A percentile compares a stretch with the other conserved stretches of the same genome.
Conservation (phyloP, 1,140 invertebrate species). For the Drosophila elegans region DNA sequence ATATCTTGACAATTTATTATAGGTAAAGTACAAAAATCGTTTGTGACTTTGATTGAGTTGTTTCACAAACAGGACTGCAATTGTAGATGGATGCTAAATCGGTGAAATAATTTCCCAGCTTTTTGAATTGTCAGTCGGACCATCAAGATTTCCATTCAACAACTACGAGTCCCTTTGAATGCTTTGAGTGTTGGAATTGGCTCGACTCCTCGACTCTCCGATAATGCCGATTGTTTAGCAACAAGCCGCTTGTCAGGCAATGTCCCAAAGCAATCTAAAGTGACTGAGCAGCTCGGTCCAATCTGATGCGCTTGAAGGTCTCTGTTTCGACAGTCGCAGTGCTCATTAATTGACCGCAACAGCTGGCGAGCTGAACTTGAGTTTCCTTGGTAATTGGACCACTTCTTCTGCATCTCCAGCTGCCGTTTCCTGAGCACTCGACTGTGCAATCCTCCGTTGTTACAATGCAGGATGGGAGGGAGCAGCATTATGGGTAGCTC, state of each 20-base stretch:
- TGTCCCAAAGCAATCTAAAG: constrained; percentile 8
- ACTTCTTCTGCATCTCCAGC: constrained; percentile 12
- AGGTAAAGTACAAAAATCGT: not conserved
- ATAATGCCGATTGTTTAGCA: constrained; percentile 13
- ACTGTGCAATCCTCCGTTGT: not conserved
- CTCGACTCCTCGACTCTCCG: not conserved
- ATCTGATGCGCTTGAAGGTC: constrained; percentile 2
- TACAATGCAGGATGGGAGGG: not conserved
- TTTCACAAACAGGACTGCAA: not conserved
- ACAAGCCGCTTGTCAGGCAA: not conserved
- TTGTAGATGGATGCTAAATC: not conserved
- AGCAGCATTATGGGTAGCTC: not conserved
- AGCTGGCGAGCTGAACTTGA: constrained; percentile 21
- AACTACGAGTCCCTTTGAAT: not conserved
- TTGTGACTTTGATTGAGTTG: not conserved
- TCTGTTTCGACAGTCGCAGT: not conserved
- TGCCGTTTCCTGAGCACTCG: constrained; percentile 5
- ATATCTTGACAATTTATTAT: too few relatives aligned
- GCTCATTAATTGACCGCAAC: constrained; percentile 43
- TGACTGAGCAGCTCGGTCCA: not conserved
- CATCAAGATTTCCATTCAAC: not conserved
- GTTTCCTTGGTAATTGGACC: constrained; percentile 33
- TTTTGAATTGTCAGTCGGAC: not conserved
- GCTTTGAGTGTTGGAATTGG: not conserved
- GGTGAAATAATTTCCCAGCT: not conserved